Evolutionary conservation across 2,113 vertebrate species (phyloP).

Genomic region (Piprites chloris): DNA sequence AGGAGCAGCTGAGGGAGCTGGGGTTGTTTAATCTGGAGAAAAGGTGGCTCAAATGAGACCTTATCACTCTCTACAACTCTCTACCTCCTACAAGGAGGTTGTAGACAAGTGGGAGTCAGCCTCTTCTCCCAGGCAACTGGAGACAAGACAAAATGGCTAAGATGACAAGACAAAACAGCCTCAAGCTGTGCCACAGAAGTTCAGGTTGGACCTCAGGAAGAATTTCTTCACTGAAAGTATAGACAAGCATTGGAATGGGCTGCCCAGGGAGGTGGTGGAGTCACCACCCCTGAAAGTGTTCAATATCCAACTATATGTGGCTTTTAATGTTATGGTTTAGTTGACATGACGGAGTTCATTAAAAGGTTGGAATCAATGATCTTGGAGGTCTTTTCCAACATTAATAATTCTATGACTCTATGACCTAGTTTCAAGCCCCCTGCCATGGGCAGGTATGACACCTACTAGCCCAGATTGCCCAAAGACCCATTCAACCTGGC

Average conservation of each 20-base stretch:
- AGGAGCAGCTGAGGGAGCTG: neutral
- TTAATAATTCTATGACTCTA: neutral
- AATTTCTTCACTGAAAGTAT: neutral
- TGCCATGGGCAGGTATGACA: accelerated
- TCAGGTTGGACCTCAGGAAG: neutral
- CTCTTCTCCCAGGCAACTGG: neutral
- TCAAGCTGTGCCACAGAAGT: neutral
- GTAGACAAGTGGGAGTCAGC: neutral
- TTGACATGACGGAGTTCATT: neutral
- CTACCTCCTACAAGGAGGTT: neutral
- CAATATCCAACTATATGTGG: neutral
- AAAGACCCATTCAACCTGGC: neutral
- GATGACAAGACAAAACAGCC: neutral
- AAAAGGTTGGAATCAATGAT: neutral
- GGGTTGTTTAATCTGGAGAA: neutral
- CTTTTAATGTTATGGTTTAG: neutral
- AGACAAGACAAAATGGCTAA: neutral
- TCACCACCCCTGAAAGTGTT: neutral
- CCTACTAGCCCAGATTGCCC: neutral
- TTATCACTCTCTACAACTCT: neutral
- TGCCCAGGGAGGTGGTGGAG: neutral
- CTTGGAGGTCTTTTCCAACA: neutral
- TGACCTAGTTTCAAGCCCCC: neutral
- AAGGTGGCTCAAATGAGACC: neutral
- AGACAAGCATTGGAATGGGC: neutral